Evolutionary conservation across 1,140 invertebrate species (phyloP).

Genomic region (Drosophila cardini): DNA sequence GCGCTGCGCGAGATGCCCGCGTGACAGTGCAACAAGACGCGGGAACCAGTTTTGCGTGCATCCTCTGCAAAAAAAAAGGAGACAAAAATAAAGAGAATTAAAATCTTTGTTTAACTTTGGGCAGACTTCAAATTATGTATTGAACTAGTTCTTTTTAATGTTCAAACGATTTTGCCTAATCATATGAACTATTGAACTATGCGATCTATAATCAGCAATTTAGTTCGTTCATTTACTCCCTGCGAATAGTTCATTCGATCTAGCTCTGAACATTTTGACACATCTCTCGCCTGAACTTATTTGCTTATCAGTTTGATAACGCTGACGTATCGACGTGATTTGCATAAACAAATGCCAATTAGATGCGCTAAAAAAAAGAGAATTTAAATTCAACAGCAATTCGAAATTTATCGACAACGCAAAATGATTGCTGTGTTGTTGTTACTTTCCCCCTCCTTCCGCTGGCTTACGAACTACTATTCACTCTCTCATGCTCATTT

Average conservation of each 20-base stretch:
- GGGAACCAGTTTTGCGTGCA: constrained; percentile 90
- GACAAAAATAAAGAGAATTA: constrained; percentile 30
- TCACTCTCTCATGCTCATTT: constrained; percentile 16
- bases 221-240: too few species aligned
- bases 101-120: neutral
- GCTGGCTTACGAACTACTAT: constrained; percentile 12
- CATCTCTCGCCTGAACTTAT: neutral
- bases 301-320: constrained; percentile 30
- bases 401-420: constrained; percentile 51
- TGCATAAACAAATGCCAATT: constrained; percentile 49
- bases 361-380: constrained; percentile 16
- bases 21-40: constrained; percentile 97
- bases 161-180: too few species aligned
- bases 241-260: too few species aligned
- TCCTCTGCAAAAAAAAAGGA: constrained; percentile 91
- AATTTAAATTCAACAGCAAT: constrained; percentile 42
- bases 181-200: too few species aligned
- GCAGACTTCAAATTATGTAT: too few species aligned
- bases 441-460: neutral
- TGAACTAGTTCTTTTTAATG: too few species aligned
- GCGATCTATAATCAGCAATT: too few species aligned
- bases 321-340: constrained; percentile 23
- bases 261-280: too few species aligned
- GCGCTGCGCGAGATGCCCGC: constrained; percentile 97
- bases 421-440: constrained; percentile 41